Evolutionary conservation across 2,113 vertebrate genomes (phyloP).

Genomic region (Condylura cristata): DNA sequence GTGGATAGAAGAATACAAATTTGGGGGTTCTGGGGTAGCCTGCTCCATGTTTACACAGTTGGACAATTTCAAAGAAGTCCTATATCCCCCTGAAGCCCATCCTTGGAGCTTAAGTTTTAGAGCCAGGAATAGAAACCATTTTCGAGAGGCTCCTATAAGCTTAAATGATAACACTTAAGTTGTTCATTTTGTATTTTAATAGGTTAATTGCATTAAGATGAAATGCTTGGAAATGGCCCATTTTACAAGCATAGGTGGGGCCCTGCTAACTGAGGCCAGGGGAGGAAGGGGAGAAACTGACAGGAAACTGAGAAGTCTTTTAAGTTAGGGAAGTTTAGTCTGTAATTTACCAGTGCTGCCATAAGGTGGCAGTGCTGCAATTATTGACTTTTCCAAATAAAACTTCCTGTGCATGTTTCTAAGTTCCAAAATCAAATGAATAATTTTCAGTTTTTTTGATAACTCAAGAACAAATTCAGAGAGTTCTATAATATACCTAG

Average conservation of each 20-base stretch:
- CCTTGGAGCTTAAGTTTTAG: neutral
- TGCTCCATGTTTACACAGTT: too few species aligned
- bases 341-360: constrained; percentile 30
- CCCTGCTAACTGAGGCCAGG: neutral
- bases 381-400: neutral
- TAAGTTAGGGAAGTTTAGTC: neutral
- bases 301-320: neutral
- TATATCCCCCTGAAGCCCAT: neutral
- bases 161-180: neutral
- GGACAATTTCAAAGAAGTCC: neutral
- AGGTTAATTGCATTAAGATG: neutral
- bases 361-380: neutral
- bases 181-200: neutral
- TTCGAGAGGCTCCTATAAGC: neutral
- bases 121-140: neutral
- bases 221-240: neutral
- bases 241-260: neutral
- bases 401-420: neutral
- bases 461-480: neutral
- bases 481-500: neutral
- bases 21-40: too few species aligned
- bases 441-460: neutral
- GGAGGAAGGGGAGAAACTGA: neutral
- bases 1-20: too few species aligned
- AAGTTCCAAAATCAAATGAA: neutral